Evolutionary conservation across 2,113 vertebrate species (phyloP), one percentile per base, ranked within the genome.

Genomic region (Dasyprocta punctata): DNA sequence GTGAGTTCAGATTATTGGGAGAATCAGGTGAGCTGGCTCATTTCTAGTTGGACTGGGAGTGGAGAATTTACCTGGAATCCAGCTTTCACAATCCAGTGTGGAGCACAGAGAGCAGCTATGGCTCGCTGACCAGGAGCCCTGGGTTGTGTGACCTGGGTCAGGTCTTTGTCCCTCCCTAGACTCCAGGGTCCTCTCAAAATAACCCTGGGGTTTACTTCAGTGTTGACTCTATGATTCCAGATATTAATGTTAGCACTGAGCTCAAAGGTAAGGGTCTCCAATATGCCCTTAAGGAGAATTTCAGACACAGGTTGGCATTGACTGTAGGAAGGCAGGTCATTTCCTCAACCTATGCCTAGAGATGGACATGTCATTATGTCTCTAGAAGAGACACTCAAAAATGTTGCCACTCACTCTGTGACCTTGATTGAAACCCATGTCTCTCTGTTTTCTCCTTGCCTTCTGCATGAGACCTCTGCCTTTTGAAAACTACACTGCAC

Each of bases 251-350:
- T 20, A 56, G 61, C 30, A 12, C 2, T 83, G 30, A 81, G 41
- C 67, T 86, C 38, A 86, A 24, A 89, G 17, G 12, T 38, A n/a
- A 63, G 16, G 13, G n/a, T 44, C 38, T 86, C 86, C 36, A 26
- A 1, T 56, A 81, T 5, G 33, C 22, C 61, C 60, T 83, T 75
- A 71, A 49, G 49, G 88, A 69, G 56, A 84, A 73, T 41, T 92
- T 67, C 38, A 83, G 77, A 88, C 41, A n/a, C 20, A 61, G 24
- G 5, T 36, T 67, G 89, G 75, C 17, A 36, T 0, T 12, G 20
- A 19, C 24, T 30, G 1, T 0, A 8, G n/a, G 30, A 36, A 30
- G 28, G 20, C 1, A 1, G 58, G 77, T 58, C 16, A 19, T 13
- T 38, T 47, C n/a, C 19, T 81, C 41, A 44, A 22, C 26, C 61